Conservation (phyloP, 2,113 vertebrate genomes). For the Melanotaenia duboulayi region DNA sequence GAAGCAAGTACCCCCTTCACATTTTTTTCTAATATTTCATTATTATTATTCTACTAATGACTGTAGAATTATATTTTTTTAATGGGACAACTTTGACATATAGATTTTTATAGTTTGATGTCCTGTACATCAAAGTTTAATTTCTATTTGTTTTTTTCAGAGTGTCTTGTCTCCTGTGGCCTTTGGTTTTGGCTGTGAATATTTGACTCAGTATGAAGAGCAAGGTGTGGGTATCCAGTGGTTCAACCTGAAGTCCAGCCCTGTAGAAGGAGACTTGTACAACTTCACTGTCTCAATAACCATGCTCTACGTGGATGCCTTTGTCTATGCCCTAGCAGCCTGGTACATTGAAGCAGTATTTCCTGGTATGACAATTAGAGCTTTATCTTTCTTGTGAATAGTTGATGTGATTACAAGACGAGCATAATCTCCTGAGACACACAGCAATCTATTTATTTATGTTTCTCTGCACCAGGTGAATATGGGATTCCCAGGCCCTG, state of each 20-base stretch:
- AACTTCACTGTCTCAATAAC: conserved; percentile 82
- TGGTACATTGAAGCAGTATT: conserved; percentile 93
- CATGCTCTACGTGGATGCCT: conserved; percentile 88
- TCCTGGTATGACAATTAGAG: conserved; percentile 81
- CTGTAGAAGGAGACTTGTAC: conserved; percentile 85
- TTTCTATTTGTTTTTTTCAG: conserved; percentile 74
- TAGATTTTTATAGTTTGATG: too few species aligned
- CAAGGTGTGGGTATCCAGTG: conserved; percentile 92
- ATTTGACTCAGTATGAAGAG: conserved; percentile 91
- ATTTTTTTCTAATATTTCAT: too few species aligned
- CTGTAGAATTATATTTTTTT: too few species aligned
- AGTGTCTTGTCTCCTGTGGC: conserved; percentile 93
- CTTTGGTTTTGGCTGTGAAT: conserved; percentile 94
- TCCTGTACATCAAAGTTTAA: too few species aligned
- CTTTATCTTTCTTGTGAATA: neutral
- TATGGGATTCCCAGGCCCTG: conserved; percentile 91
- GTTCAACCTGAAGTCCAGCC: conserved; percentile 85
- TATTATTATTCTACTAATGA: too few species aligned
- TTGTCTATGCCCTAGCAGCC: conserved; percentile 83
- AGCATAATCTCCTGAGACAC: neutral
- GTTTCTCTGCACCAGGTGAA: conserved; percentile 80
- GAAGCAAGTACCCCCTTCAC: too few species aligned
- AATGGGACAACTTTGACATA: too few species aligned
- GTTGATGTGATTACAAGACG: neutral
- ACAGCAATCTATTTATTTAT: neutral